Evolutionary conservation across 2,113 vertebrate species (phyloP).

Genomic region (Fregetta grallaria): DNA sequence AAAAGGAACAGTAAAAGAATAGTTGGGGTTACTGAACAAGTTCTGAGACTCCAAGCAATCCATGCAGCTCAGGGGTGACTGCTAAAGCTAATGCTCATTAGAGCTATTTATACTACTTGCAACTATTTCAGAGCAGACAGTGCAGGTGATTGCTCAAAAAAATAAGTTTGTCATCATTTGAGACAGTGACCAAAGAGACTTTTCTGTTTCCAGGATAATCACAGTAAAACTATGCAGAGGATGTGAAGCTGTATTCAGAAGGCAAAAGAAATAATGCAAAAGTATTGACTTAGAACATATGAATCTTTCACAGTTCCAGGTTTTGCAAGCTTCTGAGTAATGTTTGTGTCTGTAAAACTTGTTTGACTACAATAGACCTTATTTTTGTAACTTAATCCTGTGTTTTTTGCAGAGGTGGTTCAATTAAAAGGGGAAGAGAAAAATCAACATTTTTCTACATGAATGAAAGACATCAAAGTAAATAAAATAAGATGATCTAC

Average conservation of each 20-base stretch:
- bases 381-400: conserved; percentile 18
- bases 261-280: background rate
- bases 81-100: background rate
- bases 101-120: background rate
- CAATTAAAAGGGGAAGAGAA: background rate
- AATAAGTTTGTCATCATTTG: background rate
- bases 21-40: background rate
- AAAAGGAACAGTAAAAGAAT: background rate
- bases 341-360: conserved; percentile 3
- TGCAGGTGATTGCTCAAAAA: background rate
- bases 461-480: conserved; percentile 15
- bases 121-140: background rate
- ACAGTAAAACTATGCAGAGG: background rate
- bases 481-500: background rate
- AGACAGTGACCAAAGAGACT: background rate
- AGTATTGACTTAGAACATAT: background rate
- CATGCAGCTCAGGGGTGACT: background rate
- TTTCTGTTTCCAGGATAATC: background rate
- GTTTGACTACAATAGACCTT: background rate
- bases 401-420: background rate
- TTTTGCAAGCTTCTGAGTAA: conserved; percentile 16
- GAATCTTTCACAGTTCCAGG: background rate
- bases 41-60: background rate
- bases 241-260: background rate
- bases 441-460: background rate